Base-by-base conservation (phyloP, 2,888 invertebrate genomes). In the Chrysolina oricalcia region DNA sequence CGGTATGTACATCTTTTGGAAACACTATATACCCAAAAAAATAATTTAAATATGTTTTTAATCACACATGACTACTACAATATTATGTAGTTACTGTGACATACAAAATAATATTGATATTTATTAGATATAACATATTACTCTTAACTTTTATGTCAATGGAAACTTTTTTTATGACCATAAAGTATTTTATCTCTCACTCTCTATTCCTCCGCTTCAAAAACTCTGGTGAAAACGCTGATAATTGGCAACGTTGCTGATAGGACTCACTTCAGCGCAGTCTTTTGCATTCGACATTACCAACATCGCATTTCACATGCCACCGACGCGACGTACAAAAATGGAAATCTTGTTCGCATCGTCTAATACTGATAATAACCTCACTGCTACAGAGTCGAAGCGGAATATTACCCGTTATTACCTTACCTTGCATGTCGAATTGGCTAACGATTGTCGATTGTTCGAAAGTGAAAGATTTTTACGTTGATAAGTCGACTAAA, bases 381-480 rank as follows among this genome's bases (percentile, higher is more conserved):
- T 65, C 72, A 74, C 67, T 67, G 75, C 77, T 72, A 77, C 77
- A 76, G 75, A 79, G 73, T 79, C 69, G 73, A 35, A 71, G 72
- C 56, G 63, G 73, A 78, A 71, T 79, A 76, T 79, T 79, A 77
- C 77, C 79, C 70, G 73, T 77, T 79, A 79, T 79, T 79, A 79
- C 75, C 74, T 48, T 64, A 53, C 72, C 69, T 79, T 79, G 79
- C 79, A 79, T 79, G 79, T 76, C 73, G 72, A 76, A 78, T 79
- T 76, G 76, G 73, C 76, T 76, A 74, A 78, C 71, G 76, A 67
- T 76, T 76, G 76, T 74, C 76, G 76, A 76, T 76, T 74, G 69
- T 59, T 56, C 10, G 68, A 53, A 68, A 73, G 73, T 73, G 70
- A 70, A 46, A 72, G 72, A 72, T 72, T 72, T 64, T 23, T 13